Evolutionary conservation across 2,888 invertebrate genomes (phyloP), one percentile per base, ranked within the genome.

Genomic region (Papilio gigon): DNA sequence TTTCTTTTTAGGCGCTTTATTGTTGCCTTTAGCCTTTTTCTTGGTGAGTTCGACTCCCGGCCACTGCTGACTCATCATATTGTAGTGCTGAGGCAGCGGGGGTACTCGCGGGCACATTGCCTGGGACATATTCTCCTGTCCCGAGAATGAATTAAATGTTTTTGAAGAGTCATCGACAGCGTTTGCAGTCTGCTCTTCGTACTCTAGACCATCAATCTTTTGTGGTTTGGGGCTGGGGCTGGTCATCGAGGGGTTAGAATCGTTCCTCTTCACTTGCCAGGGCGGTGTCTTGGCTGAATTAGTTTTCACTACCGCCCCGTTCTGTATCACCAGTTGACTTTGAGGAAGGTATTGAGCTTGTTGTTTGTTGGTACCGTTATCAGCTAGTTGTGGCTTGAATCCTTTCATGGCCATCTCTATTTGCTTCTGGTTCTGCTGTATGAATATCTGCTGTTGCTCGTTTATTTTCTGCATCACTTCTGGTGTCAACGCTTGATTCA

Each of bases 61-160:
- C 90, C 90, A 90, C 67, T 90, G 87, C 89, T 93, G 88, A 14
- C 83, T 80, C 79, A 90, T 81, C 84, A 90, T 87, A 61, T 87
- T 87, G 72, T 92, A 91, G 80, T 95, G 95, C 79, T 95, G 95
- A 73, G 95, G 95, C 53, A 96, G 83, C 0, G 95, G 95, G 22
- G 95, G 95, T 11, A 96, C 95, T 71, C 95, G 93, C 71, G 95
- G 94, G 76, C 94, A 95, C 78, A 93, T 92, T 42, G 92, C 92
- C 75, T 93, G 93, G n/a, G 86, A 87, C 73, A 84, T 79, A 0
- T 78, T 72, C 42, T 90, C 89, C 71, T 83, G 87, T 72, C 80
- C 85, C 6, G 85, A 77, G 71, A 84, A 89, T 0, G 86, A 84
- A 73, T 82, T 86, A 27, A 81, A 85, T 25, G 85, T 81, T 44